Base-by-base conservation (phyloP, 1,140 invertebrate genomes). In the Helicoverpa zea region DNA sequence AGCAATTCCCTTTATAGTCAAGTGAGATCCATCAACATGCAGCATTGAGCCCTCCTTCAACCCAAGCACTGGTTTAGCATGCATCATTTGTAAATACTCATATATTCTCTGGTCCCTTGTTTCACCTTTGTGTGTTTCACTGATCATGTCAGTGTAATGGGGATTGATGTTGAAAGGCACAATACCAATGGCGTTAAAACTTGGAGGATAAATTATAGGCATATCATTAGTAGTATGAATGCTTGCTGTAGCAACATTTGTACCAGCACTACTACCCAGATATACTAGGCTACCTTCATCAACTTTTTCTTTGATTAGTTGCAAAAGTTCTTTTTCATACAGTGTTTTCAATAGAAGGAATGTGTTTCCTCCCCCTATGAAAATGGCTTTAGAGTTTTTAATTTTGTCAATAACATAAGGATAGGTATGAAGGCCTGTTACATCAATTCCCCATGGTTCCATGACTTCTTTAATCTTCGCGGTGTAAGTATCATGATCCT, bases 131-230 rank as follows among this genome's bases (percentile, higher is more conserved):
- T 98, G 97, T 79, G 92, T 97, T 79, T 95, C 96, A 86, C 91
- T 95, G 14, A 94, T 94, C 56, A 96, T 88, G 73, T 98, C 97
- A 83, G 97, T 90, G 89, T 98, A 98, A 92, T 98, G 98, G 51
- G 98, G 97, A 93, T 98, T 98, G 58, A 98, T 98, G 91, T 98
- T 98, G 89, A 98, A 98, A 3, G 97, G 97, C 3, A 98, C 96
- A 14, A 98, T 95, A 18, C 94, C 95, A 56, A 98, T 93, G 9
- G 97, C 97, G 81, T 97, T 94, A 94, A 98, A 98, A 76, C 94
- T 96, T 29, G 97, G 97, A 80, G 97, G 97, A 91, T 97, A 97
- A 56, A 97, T 96, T 73, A 98, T 98, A 5, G 98, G 98, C 98
- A 98, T 98, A 92, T 98, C 98, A 96, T 98, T 98, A 77, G 97